Evolutionary conservation across 2,797 vertebrate genomes (phyloP).

Genomic region (Sebastes taczanowskii): DNA sequence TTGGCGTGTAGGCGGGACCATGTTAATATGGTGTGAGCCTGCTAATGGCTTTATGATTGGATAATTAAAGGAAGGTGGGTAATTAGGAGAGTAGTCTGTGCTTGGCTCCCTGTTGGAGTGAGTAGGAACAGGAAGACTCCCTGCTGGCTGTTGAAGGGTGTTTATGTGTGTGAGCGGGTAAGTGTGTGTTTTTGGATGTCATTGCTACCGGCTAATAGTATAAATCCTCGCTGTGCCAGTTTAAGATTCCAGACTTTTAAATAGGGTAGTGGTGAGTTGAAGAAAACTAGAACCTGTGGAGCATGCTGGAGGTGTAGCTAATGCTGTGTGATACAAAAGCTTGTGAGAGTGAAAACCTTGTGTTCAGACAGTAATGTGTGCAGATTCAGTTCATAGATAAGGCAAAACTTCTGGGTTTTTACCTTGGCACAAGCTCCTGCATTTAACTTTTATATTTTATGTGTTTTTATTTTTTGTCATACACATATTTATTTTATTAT

Average conservation of each 20-base stretch:
- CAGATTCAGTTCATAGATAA: background rate
- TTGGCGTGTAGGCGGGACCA: conserved; percentile 77
- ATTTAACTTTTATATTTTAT: background rate
- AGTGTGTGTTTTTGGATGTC: conserved; percentile 76
- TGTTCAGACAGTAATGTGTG: background rate
- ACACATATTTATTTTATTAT: background rate
- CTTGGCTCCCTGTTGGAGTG: conserved; percentile 70
- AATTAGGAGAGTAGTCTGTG: conserved; percentile 80
- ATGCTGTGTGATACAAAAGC: background rate
- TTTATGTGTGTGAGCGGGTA: conserved; percentile 71
- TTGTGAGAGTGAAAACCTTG: background rate
- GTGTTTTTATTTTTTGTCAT: background rate
- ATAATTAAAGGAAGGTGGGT: conserved; percentile 86
- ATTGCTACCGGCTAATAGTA: conserved; percentile 65
- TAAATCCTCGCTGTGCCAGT: conserved; percentile 70
- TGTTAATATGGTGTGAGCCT: conserved; percentile 86
- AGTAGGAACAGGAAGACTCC: conserved; percentile 81
- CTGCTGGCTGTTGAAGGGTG: conserved; percentile 74
- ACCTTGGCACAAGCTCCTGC: background rate
- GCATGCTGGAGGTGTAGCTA: conserved; percentile 7
- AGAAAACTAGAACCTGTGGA: conserved; percentile 26
- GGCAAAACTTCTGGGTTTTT: background rate
- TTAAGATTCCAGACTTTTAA: conserved; percentile 57
- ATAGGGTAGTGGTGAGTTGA: conserved; percentile 17
- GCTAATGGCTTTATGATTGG: conserved; percentile 88